Conservation (phyloP, 2,888 invertebrate genomes). For the Caenorhabditis parvicauda region DNA sequence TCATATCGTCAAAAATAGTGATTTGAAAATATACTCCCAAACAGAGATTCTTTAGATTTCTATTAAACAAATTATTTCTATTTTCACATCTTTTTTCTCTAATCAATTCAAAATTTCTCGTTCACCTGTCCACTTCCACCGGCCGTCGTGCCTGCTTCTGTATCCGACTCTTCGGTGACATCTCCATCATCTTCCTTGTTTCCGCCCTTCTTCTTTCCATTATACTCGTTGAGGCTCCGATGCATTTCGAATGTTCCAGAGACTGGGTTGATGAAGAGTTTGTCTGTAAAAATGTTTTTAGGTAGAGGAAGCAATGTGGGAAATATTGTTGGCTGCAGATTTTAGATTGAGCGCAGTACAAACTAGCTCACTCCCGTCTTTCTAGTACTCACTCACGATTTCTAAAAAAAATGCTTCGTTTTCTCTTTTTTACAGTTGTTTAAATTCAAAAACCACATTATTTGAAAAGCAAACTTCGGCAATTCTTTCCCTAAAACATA, state of each 20-base stretch:
- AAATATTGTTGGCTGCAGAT: no score
- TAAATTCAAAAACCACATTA: no score
- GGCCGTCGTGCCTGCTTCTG: constrained; percentile 4
- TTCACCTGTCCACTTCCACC: background rate
- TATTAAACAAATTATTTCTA: no score
- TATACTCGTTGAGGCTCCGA: constrained; percentile 14
- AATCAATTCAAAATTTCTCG: background rate
- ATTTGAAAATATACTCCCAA: no score
- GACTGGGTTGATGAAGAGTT: constrained; percentile 24
- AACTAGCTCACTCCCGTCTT: background rate
- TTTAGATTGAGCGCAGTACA: background rate
- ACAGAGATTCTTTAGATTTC: no score
- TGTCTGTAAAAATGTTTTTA: constrained; percentile 4
- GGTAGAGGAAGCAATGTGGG: background rate
- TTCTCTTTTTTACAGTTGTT: no score
- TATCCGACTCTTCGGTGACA: constrained; percentile 9
- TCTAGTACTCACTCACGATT: no score
- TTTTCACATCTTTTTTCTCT: background rate
- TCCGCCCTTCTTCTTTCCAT: constrained; percentile 4
- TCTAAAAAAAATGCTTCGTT: no score
- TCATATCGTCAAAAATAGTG: no score
- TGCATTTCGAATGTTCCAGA: constrained; percentile 37
- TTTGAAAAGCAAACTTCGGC: no score
- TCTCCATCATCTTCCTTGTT: constrained; percentile 5
- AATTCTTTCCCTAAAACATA: no score